phyloP scores from a whole-genome alignment of 2,888 invertebrate species.

The Schizaphis graminum region DNA sequence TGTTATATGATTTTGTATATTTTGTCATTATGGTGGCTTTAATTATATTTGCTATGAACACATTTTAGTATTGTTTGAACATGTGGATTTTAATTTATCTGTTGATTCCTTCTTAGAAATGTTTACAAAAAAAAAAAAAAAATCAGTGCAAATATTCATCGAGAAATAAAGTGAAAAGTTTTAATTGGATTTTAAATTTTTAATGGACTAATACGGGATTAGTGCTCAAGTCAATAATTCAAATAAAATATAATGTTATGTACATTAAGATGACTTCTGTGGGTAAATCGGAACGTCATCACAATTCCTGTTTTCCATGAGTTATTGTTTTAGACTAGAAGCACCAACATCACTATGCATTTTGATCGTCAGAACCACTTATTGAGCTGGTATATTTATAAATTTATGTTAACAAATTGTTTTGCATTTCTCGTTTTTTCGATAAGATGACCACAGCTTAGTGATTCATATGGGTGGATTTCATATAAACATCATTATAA shows the following conservation, averaged over 20 bases:
- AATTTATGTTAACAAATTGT: slow-evolving; percentile 17
- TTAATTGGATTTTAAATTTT: neutral
- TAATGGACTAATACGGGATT: neutral
- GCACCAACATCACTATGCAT: neutral
- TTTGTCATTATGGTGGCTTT: neutral
- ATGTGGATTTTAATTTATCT: neutral
- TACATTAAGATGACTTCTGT: neutral
- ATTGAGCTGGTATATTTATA: neutral
- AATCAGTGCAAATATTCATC: neutral
- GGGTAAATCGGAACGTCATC: neutral
- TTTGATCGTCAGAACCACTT: slow-evolving; percentile 16
- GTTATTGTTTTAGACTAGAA: neutral
- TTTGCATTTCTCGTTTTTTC: neutral
- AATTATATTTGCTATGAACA: neutral
- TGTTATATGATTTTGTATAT: neutral
- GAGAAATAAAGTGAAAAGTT: neutral
- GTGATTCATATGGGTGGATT: neutral
- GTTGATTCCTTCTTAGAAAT: neutral
- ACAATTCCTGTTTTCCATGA: slow-evolving; percentile 10
- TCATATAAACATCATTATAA: neutral
- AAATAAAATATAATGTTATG: neutral
- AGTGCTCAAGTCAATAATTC: neutral
- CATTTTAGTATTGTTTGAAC: neutral
- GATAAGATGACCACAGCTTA: neutral
- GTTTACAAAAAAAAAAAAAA: neutral